Evolutionary conservation across 2,888 invertebrate species (phyloP).

Genomic region (Mayetiola destructor): DNA sequence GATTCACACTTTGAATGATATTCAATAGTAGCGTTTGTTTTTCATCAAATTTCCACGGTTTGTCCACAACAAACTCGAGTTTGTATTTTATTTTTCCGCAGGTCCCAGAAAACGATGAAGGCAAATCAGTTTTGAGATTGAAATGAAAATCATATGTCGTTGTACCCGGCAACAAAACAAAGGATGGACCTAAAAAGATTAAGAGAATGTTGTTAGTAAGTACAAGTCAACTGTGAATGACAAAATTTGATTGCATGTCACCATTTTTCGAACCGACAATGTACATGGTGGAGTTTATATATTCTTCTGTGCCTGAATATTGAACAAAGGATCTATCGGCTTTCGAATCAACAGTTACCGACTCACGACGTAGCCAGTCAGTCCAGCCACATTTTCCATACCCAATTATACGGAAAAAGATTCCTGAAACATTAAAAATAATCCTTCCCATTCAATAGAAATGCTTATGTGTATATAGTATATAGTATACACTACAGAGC

Average conservation of each 20-base stretch:
- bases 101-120: slow-evolving; percentile 31
- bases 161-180: slow-evolving; percentile 29
- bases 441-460: neutral
- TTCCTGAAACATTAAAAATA: slow-evolving; percentile 23
- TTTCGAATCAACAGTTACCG: slow-evolving; percentile 20
- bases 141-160: slow-evolving; percentile 29
- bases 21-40: slow-evolving; percentile 30
- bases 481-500: too few relatives aligned
- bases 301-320: slow-evolving; percentile 32
- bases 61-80: slow-evolving; percentile 30
- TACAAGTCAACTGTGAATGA: neutral
- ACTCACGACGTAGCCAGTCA: slow-evolving; percentile 30
- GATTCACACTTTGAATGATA: slow-evolving; percentile 25
- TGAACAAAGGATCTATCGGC: slow-evolving; percentile 29
- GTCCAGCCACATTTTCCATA: slow-evolving; percentile 35
- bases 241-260: neutral
- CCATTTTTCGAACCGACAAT: slow-evolving; percentile 28
- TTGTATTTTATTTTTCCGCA: slow-evolving; percentile 34
- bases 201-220: neutral
- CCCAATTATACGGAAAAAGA: slow-evolving; percentile 32
- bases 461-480: neutral
- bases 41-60: slow-evolving; percentile 34
- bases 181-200: slow-evolving; percentile 19
- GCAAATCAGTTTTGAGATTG: slow-evolving; percentile 27
- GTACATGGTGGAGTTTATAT: slow-evolving; percentile 28